Percentiles rank a stretch among this genome's conserved stretches.
Conservation (phyloP, 2,888 invertebrate species). For the Latrodectus elegans region DNA sequence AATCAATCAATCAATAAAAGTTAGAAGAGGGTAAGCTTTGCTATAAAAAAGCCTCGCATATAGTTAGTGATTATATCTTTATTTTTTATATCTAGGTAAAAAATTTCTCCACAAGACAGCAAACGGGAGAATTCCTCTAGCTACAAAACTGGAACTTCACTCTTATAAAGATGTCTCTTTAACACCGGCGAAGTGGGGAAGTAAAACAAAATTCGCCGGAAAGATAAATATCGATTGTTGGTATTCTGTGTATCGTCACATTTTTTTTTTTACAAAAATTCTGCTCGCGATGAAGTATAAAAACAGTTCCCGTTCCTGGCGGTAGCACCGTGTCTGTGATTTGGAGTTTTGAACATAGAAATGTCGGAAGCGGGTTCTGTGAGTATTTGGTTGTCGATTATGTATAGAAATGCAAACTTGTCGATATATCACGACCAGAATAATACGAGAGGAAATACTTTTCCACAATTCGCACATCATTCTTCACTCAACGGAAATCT, state of each 20-base stretch:
- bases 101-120: constrained; percentile 41
- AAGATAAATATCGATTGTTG: constrained; percentile 6
- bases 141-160: constrained; percentile 65
- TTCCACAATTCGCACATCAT: no score
- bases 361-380: constrained; percentile 26
- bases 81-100: constrained; percentile 52
- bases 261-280: constrained; percentile 47
- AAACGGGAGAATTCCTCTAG: constrained; percentile 43
- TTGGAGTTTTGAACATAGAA: constrained; percentile 31
- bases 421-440: not conserved
- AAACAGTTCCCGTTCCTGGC: constrained; percentile 65
- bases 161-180: constrained; percentile 56
- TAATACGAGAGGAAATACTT: no score
- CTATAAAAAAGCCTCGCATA: constrained; percentile 58
- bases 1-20: constrained; percentile 22
- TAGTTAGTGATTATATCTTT: constrained; percentile 24
- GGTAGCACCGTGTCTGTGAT: constrained; percentile 49
- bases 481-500: no score
- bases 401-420: not conserved
- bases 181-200: constrained; percentile 14
- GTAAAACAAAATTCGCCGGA: constrained; percentile 32
- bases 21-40: constrained; percentile 51
- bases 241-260: constrained; percentile 7
- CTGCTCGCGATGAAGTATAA: constrained; percentile 64
- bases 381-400: constrained; percentile 13